Evolutionary conservation across 2,888 invertebrate genomes (phyloP).

Genomic region (Phasia obesa): DNA sequence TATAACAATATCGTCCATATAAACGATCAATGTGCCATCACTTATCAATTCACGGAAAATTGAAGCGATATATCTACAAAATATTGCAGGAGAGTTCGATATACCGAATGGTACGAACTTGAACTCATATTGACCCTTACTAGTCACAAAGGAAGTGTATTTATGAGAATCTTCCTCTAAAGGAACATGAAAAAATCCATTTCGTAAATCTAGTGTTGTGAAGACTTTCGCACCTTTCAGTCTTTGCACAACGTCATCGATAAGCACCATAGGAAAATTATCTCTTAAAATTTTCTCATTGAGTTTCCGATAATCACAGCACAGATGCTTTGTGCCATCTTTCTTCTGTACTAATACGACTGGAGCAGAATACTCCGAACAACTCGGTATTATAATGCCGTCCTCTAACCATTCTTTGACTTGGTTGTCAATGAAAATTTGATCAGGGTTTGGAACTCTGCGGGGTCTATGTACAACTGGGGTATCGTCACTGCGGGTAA

Average conservation of each 20-base stretch:
- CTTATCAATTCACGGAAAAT: slow-evolving; percentile 56
- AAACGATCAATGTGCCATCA: slow-evolving; percentile 40
- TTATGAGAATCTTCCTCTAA: slow-evolving; percentile 68
- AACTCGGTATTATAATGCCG: slow-evolving; percentile 26
- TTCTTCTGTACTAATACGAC: neutral
- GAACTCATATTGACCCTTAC: slow-evolving; percentile 63
- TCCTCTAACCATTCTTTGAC: slow-evolving; percentile 1
- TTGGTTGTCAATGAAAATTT: neutral
- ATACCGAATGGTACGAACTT: slow-evolving; percentile 55
- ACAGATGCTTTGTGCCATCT: neutral
- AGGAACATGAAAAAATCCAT: slow-evolving; percentile 73
- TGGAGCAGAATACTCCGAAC: neutral
- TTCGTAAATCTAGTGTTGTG: slow-evolving; percentile 70
- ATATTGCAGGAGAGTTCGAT: slow-evolving; percentile 34
- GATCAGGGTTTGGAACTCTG: neutral
- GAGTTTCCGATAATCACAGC: slow-evolving; percentile 38
- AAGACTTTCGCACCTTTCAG: neutral
- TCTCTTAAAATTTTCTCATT: slow-evolving; percentile 44
- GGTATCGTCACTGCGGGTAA: neutral
- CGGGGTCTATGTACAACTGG: slow-evolving; percentile 34
- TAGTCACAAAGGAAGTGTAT: slow-evolving; percentile 73
- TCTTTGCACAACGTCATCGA: neutral
- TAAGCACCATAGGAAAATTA: slow-evolving; percentile 44
- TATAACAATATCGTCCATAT: slow-evolving; percentile 70
- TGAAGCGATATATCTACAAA: slow-evolving; percentile 40